phyloP scores from a whole-genome alignment of 2,888 invertebrate genomes.

The Julus scanicus region DNA sequence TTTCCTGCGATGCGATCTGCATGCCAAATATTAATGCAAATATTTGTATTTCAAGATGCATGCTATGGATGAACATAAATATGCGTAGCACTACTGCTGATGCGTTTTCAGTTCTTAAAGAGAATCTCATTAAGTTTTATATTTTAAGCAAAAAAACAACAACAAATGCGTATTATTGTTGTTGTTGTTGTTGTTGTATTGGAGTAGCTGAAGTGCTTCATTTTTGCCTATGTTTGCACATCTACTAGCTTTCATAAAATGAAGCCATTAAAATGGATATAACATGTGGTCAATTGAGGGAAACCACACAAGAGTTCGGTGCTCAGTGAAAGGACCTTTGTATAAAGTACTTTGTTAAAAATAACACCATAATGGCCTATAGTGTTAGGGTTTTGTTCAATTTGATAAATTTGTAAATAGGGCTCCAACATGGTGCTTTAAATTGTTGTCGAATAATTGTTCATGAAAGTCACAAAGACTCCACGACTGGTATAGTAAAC shows the following conservation, averaged over 20 bases:
- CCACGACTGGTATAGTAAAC: too few species aligned
- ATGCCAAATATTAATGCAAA: background rate
- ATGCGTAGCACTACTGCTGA: background rate
- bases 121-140: background rate
- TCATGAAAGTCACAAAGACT: too few species aligned
- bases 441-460: too few species aligned
- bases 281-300: background rate
- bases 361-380: too few species aligned
- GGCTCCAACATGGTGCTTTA: too few species aligned
- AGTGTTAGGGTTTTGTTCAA: too few species aligned
- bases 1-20: background rate
- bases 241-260: background rate
- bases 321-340: too few species aligned
- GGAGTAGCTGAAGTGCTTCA: background rate
- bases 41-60: background rate
- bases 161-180: background rate
- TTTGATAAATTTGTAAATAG: too few species aligned
- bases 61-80: background rate
- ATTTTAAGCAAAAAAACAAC: background rate
- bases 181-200: background rate
- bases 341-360: too few species aligned
- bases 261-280: background rate
- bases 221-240: too few species aligned
- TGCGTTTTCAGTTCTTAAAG: background rate
- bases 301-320: background rate